Conservation (phyloP, 2,888 invertebrate genomes). For the Myopa tessellatipennis region DNA sequence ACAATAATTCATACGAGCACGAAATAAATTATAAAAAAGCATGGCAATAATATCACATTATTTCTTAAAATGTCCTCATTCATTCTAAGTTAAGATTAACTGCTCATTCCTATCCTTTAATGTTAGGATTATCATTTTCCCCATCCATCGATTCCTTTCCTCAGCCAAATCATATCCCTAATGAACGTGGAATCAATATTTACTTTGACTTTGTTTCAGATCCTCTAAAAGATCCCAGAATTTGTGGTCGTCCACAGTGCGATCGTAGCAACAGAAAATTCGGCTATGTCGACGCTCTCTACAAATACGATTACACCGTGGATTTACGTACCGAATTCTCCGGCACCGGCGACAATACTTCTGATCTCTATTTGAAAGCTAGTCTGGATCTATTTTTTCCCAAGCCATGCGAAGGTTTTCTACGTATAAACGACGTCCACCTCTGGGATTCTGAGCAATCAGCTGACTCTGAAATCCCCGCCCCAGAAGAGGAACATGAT, state of each 20-base stretch:
- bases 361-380: conserved; percentile 75
- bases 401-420: conserved; percentile 78
- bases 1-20: too few species aligned
- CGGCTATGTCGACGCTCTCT: conserved; percentile 63
- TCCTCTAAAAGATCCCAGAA: conserved; percentile 78
- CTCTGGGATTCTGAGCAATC: conserved; percentile 70
- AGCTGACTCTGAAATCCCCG: conserved; percentile 38
- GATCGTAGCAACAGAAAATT: conserved; percentile 65
- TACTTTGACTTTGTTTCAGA: conserved; percentile 68
- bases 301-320: conserved; percentile 79
- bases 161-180: too few species aligned
- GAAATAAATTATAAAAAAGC: background rate
- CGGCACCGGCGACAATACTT: conserved; percentile 79
- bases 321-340: conserved; percentile 78
- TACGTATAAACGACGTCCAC: conserved; percentile 73
- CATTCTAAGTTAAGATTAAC: background rate
- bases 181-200: background rate
- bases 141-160: background rate
- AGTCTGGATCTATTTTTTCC: conserved; percentile 74
- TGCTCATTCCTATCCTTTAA: background rate
- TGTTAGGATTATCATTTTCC: background rate
- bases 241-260: conserved; percentile 79
- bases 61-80: too few species aligned
- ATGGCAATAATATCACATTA: too few species aligned
- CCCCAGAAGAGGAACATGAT: conserved; percentile 35